Evolutionary conservation across 1,140 invertebrate genomes (phyloP).

Genomic region (Thrips palmi): DNA sequence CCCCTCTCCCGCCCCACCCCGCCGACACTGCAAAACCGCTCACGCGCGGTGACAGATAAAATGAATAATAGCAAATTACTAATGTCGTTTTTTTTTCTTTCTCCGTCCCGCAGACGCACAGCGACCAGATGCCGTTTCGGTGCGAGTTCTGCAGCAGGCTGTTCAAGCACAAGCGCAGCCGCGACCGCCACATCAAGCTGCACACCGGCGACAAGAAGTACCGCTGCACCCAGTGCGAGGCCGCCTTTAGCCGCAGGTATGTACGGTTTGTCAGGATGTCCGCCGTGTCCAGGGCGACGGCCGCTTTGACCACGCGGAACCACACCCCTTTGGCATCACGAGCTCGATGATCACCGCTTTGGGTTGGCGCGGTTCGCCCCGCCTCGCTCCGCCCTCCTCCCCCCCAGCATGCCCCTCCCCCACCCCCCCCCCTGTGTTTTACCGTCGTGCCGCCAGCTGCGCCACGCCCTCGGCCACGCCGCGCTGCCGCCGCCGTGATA

Average conservation of each 20-base stretch:
- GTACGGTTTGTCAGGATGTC: constrained; percentile 8
- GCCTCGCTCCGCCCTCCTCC: too few species aligned
- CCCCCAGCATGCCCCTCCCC: too few species aligned
- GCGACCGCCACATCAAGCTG: constrained; percentile 85
- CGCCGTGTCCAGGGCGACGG: too few species aligned
- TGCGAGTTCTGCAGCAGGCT: constrained; percentile 76
- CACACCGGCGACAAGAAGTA: constrained; percentile 91
- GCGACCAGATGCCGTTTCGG: constrained; percentile 74
- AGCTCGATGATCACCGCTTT: too few species aligned
- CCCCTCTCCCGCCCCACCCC: neutral
- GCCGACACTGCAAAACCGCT: neutral
- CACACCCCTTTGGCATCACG: too few species aligned
- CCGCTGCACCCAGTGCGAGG: constrained; percentile 76
- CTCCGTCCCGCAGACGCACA: constrained; percentile 44
- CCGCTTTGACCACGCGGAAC: too few species aligned
- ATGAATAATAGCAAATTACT: too few species aligned
- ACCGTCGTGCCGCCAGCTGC: too few species aligned
- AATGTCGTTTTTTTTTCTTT: constrained; percentile 4
- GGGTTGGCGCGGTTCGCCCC: too few species aligned
- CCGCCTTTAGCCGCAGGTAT: constrained; percentile 83
- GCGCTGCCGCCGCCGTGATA: too few species aligned
- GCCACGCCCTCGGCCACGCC: too few species aligned
- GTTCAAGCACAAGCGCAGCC: constrained; percentile 87
- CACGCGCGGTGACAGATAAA: constrained; percentile 2
- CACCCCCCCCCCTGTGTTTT: too few species aligned